phyloP scores from a whole-genome alignment of 2,888 invertebrate species.

The Ophioninae sp. region DNA sequence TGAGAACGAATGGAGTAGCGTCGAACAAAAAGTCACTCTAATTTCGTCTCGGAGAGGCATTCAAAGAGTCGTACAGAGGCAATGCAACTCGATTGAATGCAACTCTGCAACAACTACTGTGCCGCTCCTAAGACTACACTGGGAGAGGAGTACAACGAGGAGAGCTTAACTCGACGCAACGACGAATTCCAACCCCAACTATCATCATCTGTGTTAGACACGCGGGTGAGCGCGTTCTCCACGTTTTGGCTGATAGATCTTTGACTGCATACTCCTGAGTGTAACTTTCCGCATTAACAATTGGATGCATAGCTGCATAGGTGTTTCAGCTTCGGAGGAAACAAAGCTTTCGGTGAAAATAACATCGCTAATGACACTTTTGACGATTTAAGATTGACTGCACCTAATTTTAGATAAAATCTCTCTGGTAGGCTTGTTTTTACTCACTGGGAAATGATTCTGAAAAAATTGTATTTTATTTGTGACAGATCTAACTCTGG shows the following conservation, averaged over 20 bases:
- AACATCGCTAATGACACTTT: no score
- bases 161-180: constrained; percentile 48
- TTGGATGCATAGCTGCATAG: neutral
- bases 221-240: neutral
- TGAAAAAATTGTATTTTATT: no score
- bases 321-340: neutral
- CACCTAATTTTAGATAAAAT: no score
- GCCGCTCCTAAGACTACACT: constrained; percentile 40
- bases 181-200: constrained; percentile 46
- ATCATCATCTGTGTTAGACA: constrained; percentile 30
- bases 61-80: constrained; percentile 57
- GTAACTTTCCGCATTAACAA: constrained; percentile 14
- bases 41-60: constrained; percentile 69
- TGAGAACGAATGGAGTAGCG: constrained; percentile 52
- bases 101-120: constrained; percentile 43
- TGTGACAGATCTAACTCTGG: no score
- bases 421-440: no score
- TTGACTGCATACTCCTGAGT: neutral
- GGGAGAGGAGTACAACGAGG: neutral
- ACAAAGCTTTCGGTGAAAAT: neutral
- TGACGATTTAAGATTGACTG: no score
- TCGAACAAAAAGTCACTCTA: constrained; percentile 73
- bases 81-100: constrained; percentile 59
- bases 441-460: no score
- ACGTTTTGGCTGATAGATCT: constrained; percentile 49